Evolutionary conservation across 2,888 invertebrate species (phyloP).

Genomic region (Exocentrus adspersus): DNA sequence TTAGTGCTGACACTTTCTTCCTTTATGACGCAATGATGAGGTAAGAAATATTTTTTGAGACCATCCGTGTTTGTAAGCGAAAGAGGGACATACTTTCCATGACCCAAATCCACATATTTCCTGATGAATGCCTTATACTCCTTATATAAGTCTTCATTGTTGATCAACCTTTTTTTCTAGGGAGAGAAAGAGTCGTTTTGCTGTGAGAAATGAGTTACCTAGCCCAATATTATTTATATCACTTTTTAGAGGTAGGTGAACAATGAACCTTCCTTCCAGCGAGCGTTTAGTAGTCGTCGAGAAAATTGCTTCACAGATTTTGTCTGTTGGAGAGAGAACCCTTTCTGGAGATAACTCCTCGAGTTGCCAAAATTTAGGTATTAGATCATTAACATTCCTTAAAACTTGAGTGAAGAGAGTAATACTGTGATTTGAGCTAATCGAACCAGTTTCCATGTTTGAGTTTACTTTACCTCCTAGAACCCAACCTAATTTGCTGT

Average conservation of each 20-base stretch:
- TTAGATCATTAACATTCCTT: slow-evolving; percentile 8
- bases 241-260: background rate
- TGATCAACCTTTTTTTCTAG: slow-evolving; percentile 16
- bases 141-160: background rate
- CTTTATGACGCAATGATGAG: slow-evolving; percentile 32
- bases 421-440: background rate
- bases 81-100: slow-evolving; percentile 19
- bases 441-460: background rate
- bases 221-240: background rate
- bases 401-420: background rate
- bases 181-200: background rate
- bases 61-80: background rate
- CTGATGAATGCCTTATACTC: slow-evolving; percentile 20
- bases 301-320: slow-evolving; percentile 5
- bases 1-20: slow-evolving; percentile 32
- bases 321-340: background rate
- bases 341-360: background rate
- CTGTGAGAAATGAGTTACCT: slow-evolving; percentile 16
- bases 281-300: background rate
- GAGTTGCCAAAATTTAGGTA: slow-evolving; percentile 22
- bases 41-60: slow-evolving; percentile 24
- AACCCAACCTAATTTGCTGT: slow-evolving; percentile 21
- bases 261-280: background rate
- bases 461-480: slow-evolving; percentile 8
- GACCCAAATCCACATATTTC: slow-evolving; percentile 17